Evolutionary conservation across 2,113 vertebrate genomes (phyloP).

Genomic region (Hippocampus comes): DNA sequence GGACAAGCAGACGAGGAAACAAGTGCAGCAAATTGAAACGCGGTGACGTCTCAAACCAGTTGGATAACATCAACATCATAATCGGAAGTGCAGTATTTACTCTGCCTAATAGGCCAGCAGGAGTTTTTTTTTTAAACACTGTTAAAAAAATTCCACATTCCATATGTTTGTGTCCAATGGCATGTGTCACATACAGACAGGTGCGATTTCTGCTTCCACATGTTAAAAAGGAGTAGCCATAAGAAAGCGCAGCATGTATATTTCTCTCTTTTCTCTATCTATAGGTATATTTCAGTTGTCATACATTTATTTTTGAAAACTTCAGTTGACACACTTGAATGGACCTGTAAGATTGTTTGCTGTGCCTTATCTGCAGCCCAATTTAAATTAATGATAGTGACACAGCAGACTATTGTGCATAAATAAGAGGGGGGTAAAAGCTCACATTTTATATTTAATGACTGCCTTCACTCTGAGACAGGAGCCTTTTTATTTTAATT

Average conservation of each 20-base stretch:
- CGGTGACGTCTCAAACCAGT: conserved; percentile 19
- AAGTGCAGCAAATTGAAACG: not conserved
- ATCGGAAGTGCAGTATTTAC: not conserved
- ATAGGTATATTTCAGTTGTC: not conserved
- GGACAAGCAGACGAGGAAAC: not conserved
- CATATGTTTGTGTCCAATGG: too few relatives aligned
- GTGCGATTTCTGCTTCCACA: too few relatives aligned
- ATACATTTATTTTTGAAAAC: not conserved
- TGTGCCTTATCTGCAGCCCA: not conserved
- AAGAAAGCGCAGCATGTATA: too few relatives aligned
- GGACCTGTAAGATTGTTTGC: not conserved
- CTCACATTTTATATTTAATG: conserved; percentile 38
- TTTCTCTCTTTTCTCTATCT: too few relatives aligned
- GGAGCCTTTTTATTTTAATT: conserved; percentile 26
- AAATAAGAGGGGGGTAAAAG: not conserved
- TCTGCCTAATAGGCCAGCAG: not conserved
- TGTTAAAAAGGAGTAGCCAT: too few relatives aligned
- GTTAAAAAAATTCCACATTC: too few relatives aligned
- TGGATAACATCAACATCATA: not conserved
- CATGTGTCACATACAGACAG: too few relatives aligned
- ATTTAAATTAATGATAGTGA: not conserved
- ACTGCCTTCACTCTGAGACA: conserved; percentile 16
- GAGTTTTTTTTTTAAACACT: not conserved
- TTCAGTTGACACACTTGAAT: not conserved
- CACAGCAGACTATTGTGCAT: not conserved